Percentiles rank a stretch among this genome's conserved stretches.
Evolutionary conservation across 1,140 invertebrate genomes (phyloP).

Genomic region (Tenebrio molitor): DNA sequence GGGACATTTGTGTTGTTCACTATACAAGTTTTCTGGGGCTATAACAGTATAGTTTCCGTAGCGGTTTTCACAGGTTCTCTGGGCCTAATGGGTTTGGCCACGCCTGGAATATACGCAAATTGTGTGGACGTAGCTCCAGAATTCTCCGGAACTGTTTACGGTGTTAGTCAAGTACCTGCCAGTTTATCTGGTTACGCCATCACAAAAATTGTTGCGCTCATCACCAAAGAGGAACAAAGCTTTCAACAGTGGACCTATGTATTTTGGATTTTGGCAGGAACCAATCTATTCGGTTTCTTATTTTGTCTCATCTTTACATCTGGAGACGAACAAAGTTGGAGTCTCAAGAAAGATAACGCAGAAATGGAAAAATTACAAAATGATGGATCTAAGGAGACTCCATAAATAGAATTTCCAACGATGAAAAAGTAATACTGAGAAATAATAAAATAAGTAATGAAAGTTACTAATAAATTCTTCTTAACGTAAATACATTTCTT

Average conservation of each 20-base stretch:
- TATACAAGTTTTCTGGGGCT: slow-evolving; percentile 20
- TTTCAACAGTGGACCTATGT: slow-evolving; percentile 12
- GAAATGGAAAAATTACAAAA: too few relatives aligned
- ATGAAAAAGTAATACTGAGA: too few relatives aligned
- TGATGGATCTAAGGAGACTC: too few relatives aligned
- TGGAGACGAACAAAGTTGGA: not conserved
- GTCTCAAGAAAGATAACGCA: too few relatives aligned
- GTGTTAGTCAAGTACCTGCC: not conserved
- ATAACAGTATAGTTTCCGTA: not conserved
- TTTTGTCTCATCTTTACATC: not conserved
- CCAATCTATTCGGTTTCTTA: not conserved
- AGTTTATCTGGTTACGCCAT: not conserved
- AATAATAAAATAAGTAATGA: too few relatives aligned
- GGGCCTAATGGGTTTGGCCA: not conserved
- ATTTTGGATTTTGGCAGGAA: slow-evolving; percentile 21
- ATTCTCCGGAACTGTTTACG: slow-evolving; percentile 8
- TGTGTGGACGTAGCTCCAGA: slow-evolving; percentile 6
- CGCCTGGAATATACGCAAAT: not conserved
- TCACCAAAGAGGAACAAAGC: not conserved
- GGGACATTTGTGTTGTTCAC: not conserved
- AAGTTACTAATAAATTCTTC: too few relatives aligned
- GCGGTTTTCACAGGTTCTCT: not conserved
- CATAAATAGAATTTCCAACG: too few relatives aligned
- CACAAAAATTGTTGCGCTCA: not conserved
- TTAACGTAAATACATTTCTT: too few relatives aligned